These are phyloP conservation scores for Hystrix cristata DNA, from an alignment of 2,113 vertebrate genomes.

Conservation along the genomic window DNA sequence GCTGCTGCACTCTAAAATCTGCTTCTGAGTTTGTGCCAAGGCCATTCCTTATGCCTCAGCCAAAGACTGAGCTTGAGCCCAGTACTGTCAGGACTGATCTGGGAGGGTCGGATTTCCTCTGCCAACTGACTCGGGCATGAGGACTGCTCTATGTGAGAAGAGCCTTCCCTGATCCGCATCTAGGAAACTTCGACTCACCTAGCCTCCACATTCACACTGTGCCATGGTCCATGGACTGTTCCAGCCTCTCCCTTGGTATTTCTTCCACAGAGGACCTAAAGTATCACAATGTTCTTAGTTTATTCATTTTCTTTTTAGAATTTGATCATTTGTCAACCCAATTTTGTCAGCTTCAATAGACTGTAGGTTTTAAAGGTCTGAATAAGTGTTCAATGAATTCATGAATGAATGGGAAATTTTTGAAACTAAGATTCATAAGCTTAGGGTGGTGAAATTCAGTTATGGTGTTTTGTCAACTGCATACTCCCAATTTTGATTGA, in stretches of 20 bases:
- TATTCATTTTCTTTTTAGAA: constrained; percentile 21
- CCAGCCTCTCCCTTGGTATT: not conserved
- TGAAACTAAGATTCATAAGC: not conserved
- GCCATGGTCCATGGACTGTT: not conserved
- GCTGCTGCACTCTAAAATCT: not conserved
- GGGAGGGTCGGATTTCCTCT: not conserved
- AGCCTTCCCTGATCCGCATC: not conserved
- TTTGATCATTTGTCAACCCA: constrained; percentile 54
- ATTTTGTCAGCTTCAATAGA: not conserved
- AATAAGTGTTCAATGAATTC: constrained; percentile 53
- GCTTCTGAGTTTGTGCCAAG: not conserved
- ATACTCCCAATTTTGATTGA: not conserved
- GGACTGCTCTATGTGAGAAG: not conserved
- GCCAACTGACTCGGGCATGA: not conserved
- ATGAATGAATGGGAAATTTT: constrained; percentile 7
- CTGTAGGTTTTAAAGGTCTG: not conserved
- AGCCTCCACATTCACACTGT: not conserved
- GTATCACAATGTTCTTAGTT: constrained; percentile 9
- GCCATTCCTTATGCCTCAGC: not conserved
- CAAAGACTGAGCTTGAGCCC: not conserved
- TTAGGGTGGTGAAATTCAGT: constrained; percentile 36
- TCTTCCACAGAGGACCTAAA: not conserved
- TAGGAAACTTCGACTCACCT: not conserved
- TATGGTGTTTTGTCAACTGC: constrained; percentile 2
- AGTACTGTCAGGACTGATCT: not conserved